phyloP scores from a whole-genome alignment of 2,888 invertebrate genomes.

The Acanthopleura granulata region DNA sequence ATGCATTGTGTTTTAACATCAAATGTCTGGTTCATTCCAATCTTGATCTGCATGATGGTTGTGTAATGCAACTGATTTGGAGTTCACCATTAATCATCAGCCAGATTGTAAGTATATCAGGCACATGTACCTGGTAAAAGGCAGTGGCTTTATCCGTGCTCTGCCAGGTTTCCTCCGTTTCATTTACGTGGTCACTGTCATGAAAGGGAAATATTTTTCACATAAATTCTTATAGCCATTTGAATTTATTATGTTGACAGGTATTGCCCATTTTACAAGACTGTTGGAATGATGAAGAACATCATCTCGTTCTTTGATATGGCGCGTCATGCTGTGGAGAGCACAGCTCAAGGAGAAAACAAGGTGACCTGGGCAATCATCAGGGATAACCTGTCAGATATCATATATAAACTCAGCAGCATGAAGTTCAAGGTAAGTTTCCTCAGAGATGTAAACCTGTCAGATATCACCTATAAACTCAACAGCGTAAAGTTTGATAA shows the following conservation, averaged over 20 bases:
- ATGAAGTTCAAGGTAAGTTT: slow-evolving; percentile 98
- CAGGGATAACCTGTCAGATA: slow-evolving; percentile 94
- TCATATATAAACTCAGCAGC: slow-evolving; percentile 95
- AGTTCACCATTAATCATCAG: too few relatives aligned
- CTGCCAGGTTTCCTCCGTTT: too few relatives aligned
- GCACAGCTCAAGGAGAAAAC: slow-evolving; percentile 98
- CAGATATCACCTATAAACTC: slow-evolving; percentile 92
- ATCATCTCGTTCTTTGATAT: slow-evolving; percentile 99
- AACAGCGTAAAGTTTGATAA: slow-evolving; percentile 98
- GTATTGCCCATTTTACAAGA: slow-evolving; percentile 99
- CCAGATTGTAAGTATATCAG: too few relatives aligned
- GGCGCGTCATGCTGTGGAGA: slow-evolving; percentile 97
- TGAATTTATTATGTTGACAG: slow-evolving; percentile 66
- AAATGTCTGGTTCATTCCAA: too few relatives aligned
- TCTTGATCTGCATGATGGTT: too few relatives aligned
- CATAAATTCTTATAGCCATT: too few relatives aligned
- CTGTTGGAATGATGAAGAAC: slow-evolving; percentile 98
- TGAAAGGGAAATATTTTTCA: too few relatives aligned
- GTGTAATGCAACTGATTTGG: too few relatives aligned
- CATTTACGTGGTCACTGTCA: too few relatives aligned
- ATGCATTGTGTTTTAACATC: too few relatives aligned
- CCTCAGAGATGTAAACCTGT: slow-evolving; percentile 94
- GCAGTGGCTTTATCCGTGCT: too few relatives aligned
- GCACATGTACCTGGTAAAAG: too few relatives aligned
- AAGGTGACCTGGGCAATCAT: slow-evolving; percentile 99